Evolutionary conservation across 2,797 vertebrate species (phyloP).

Genomic region (Selene dorsalis): DNA sequence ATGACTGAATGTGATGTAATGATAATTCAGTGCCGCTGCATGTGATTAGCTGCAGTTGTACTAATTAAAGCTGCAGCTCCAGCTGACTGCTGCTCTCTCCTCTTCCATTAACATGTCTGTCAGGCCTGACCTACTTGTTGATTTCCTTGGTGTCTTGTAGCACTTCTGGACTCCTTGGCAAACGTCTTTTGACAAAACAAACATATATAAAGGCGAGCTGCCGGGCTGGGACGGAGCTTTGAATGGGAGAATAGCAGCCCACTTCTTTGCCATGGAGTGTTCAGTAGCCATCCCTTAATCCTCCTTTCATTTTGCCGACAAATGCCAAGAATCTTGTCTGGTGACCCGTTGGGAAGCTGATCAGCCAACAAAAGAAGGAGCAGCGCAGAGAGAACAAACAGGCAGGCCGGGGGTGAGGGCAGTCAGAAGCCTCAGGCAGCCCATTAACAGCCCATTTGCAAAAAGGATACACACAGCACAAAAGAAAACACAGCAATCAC

Average conservation of each 20-base stretch:
- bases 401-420: constrained; percentile 82
- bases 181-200: constrained; percentile 95
- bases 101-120: constrained; percentile 42
- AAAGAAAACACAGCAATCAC: constrained; percentile 50
- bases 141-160: constrained; percentile 76
- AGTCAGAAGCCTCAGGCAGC: constrained; percentile 77
- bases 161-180: constrained; percentile 84
- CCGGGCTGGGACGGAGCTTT: constrained; percentile 85
- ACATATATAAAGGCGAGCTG: constrained; percentile 92
- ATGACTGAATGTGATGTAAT: not conserved
- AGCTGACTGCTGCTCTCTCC: not conserved
- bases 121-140: constrained; percentile 69
- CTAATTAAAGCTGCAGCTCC: constrained; percentile 1
- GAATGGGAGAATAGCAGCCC: constrained; percentile 89
- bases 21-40: not conserved
- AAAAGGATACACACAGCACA: constrained; percentile 64
- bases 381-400: constrained; percentile 88
- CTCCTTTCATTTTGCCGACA: constrained; percentile 95
- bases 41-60: not conserved
- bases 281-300: constrained; percentile 93
- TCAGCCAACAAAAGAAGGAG: constrained; percentile 93
- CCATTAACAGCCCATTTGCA: constrained; percentile 66
- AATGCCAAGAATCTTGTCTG: constrained; percentile 95
- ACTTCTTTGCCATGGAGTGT: constrained; percentile 91
- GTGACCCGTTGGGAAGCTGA: constrained; percentile 93